phyloP scores from a whole-genome alignment of 1,140 invertebrate genomes.

The Neodiprion pinetum region DNA sequence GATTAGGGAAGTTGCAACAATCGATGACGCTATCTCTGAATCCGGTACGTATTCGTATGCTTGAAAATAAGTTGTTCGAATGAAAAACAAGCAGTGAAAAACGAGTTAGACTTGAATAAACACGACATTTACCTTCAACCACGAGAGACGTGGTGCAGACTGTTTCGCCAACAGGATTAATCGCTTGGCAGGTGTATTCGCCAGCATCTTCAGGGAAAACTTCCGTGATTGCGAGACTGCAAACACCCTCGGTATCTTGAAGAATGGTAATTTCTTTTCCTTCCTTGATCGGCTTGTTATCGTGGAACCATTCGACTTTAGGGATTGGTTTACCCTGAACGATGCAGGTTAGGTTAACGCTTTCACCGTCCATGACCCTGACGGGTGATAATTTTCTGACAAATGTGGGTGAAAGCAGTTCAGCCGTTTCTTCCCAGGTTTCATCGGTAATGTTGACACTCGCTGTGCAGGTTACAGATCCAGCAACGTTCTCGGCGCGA shows the following conservation, averaged over 20 bases:
- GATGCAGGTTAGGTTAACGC: slow-evolving; percentile 79
- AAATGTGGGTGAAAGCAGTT: slow-evolving; percentile 78
- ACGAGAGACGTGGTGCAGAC: slow-evolving; percentile 79
- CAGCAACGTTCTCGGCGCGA: slow-evolving; percentile 86
- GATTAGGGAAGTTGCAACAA: slow-evolving; percentile 59
- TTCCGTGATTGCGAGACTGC: slow-evolving; percentile 86
- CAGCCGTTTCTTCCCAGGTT: slow-evolving; percentile 66
- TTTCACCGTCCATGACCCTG: slow-evolving; percentile 92
- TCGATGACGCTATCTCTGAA: slow-evolving; percentile 77
- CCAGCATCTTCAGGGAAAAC: slow-evolving; percentile 95
- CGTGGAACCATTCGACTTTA: slow-evolving; percentile 83
- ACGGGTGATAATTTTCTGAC: slow-evolving; percentile 73
- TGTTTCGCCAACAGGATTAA: slow-evolving; percentile 86
- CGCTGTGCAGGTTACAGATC: slow-evolving; percentile 84
- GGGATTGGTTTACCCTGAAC: slow-evolving; percentile 83
- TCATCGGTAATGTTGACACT: slow-evolving; percentile 73
- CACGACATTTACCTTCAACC: slow-evolving; percentile 76
- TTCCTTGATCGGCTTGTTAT: slow-evolving; percentile 74
- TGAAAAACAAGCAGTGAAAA: slow-evolving; percentile 29
- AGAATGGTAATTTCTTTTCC: slow-evolving; percentile 80
- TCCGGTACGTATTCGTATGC: slow-evolving; percentile 93
- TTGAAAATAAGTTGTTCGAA: slow-evolving; percentile 61
- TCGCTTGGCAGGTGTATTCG: slow-evolving; percentile 82
- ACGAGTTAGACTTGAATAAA: background rate
- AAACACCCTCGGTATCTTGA: slow-evolving; percentile 80